phyloP scores from a whole-genome alignment of 1,140 invertebrate species.

The Harpegnathos saltator region DNA sequence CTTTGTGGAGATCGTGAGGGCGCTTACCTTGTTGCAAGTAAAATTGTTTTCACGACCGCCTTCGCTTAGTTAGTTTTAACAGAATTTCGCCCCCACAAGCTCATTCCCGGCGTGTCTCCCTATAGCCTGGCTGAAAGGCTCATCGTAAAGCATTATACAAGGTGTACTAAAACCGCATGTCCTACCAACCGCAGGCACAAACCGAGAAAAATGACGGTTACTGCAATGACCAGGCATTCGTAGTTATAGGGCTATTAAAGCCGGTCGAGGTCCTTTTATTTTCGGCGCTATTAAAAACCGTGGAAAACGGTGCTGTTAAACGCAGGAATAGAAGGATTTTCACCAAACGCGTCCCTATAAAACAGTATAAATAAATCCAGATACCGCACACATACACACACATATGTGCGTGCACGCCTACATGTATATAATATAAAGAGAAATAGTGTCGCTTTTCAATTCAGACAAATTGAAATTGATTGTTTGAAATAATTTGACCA shows the following conservation, averaged over 20 bases:
- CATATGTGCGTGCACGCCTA: too few relatives aligned
- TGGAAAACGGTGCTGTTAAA: constrained; percentile 11
- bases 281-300: neutral
- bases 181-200: neutral
- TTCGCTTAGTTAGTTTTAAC: constrained; percentile 62
- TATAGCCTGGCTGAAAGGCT: constrained; percentile 14
- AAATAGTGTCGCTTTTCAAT: too few relatives aligned
- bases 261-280: too few relatives aligned
- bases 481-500: too few relatives aligned
- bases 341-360: too few relatives aligned
- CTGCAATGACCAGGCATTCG: neutral
- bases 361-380: neutral
- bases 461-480: too few relatives aligned
- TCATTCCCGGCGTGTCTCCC: constrained; percentile 7
- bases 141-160: constrained; percentile 22
- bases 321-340: neutral
- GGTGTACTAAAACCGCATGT: neutral
- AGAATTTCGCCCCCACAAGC: constrained; percentile 40
- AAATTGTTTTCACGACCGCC: constrained; percentile 59
- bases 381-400: neutral
- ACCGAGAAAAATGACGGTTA: neutral
- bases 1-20: constrained; percentile 37
- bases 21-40: constrained; percentile 44
- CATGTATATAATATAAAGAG: too few relatives aligned
- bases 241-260: too few relatives aligned